Percentiles rank a stretch among this genome's conserved stretches.
Evolutionary conservation across 2,797 vertebrate genomes (phyloP).

Genomic region (Steatocranus sp.): DNA sequence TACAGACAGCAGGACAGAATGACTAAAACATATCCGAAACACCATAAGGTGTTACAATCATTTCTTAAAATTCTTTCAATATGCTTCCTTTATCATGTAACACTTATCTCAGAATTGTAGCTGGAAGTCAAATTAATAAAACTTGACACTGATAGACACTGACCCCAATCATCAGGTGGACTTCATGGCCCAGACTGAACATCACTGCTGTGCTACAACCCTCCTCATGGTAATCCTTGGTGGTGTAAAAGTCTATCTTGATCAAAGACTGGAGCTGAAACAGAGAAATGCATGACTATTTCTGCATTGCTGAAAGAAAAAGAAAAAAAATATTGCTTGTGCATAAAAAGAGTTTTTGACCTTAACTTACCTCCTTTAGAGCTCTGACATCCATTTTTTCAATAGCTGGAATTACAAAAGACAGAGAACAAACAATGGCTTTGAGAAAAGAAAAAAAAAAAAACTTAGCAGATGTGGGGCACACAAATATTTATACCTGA

Average conservation of each 20-base stretch:
- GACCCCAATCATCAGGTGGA: conserved; percentile 87
- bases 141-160: not conserved
- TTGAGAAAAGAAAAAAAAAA: not conserved
- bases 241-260: conserved; percentile 82
- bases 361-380: conserved; percentile 78
- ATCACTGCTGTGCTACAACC: conserved; percentile 79
- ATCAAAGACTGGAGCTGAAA: conserved; percentile 85
- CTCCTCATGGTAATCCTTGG: conserved; percentile 76
- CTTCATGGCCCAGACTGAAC: conserved; percentile 68
- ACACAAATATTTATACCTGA: conserved; percentile 73
- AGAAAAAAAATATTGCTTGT: not conserved
- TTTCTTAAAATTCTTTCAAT: not conserved
- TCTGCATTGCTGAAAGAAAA: not conserved
- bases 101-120: not conserved
- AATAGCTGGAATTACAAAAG: conserved; percentile 73
- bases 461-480: not conserved
- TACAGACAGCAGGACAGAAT: not conserved
- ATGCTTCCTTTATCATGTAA: not conserved
- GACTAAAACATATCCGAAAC: not conserved
- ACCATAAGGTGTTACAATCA: not conserved
- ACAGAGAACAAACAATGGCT: not conserved
- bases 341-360: not conserved
- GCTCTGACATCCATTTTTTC: conserved; percentile 76
- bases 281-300: not conserved
- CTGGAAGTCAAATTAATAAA: not conserved